These are phyloP conservation scores for Sphaerodactylus townsendi DNA, from an alignment of 2,113 vertebrate genomes.

Conservation along the genomic window DNA sequence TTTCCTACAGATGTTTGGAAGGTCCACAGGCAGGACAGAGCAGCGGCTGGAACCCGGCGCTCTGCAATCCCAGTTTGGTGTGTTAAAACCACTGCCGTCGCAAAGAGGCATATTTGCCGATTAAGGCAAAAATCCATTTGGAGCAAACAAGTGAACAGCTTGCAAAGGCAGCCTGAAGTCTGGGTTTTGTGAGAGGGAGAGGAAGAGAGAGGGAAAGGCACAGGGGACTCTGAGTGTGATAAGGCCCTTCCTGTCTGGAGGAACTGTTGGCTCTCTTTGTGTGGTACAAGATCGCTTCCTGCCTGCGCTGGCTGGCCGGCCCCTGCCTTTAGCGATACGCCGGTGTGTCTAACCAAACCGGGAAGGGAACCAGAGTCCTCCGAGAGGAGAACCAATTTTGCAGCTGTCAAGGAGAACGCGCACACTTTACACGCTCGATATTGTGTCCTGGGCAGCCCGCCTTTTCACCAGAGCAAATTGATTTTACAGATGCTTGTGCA, in stretches of 20 bases:
- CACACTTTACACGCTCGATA: not conserved
- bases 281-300: constrained; percentile 7
- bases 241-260: constrained; percentile 23
- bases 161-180: not conserved
- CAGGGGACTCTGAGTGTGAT: not conserved
- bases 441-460: not conserved
- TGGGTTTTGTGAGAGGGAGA: not conserved
- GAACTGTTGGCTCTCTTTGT: not conserved
- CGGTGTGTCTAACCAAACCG: constrained; percentile 7
- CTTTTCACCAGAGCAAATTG: not conserved
- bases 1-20: too few species aligned
- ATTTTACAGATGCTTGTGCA: not conserved
- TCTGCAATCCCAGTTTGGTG: too few species aligned
- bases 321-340: not conserved
- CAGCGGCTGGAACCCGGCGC: too few species aligned
- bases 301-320: not conserved
- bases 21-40: too few species aligned
- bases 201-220: not conserved
- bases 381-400: not conserved
- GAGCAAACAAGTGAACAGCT: not conserved
- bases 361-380: not conserved
- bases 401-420: not conserved
- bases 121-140: not conserved
- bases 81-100: too few species aligned
- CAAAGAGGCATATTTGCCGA: not conserved